Base-by-base conservation (phyloP, 2,113 vertebrate genomes). In the Lethenteron camtschaticum region DNA sequence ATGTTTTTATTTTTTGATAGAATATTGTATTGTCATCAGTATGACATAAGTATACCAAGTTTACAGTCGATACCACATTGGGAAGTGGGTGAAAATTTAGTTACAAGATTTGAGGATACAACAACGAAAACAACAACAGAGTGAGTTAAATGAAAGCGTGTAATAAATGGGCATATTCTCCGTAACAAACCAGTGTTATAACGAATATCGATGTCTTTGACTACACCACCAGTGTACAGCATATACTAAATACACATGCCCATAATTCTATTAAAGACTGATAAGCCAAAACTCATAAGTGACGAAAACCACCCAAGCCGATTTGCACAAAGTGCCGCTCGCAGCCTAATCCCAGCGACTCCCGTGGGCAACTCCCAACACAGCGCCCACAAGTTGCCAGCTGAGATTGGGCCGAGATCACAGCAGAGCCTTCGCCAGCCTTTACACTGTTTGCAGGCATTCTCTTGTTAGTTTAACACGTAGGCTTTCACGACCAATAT, bases 361-460 rank as follows among this genome's bases (percentile, higher is more conserved):
- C 85, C 88, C 87, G 89, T 95, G 90, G 86, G 86, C 82, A 80
- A 80, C 78, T 82, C 75, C 78, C 80, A 75, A 77, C 84, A 41
- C 41, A 84, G 78, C 79, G 81, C 89, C 91, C 90, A 95, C 90
- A 95, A 95, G 90, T 95, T 95, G 90, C 90, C 90, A 95, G 90
- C 90, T 95, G 90, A 95, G 90, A 95, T 95, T 95, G 91, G 82
- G 83, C 89, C 89, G 90, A 83, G 79, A 66, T 16, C 63, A 66
- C 63, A 66, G 63, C n/a, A 66, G n/a, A 66, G 20, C 63, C 20
- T 66, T n/a, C 41, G 3, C 41, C 41, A 41, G 41, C 41, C 41
- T 41, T 41, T 41, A 41, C 41, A 41, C 41, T 41, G 5, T 41
- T 7, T 7, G 41, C 41, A 41, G 41, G 41, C 41, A 41, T 41